A percentile compares a stretch with the other conserved stretches of the same genome.
These are phyloP conservation scores for Apogon hyalosoma DNA, from an alignment of 2,797 vertebrate genomes.

Conservation along the genomic window DNA sequence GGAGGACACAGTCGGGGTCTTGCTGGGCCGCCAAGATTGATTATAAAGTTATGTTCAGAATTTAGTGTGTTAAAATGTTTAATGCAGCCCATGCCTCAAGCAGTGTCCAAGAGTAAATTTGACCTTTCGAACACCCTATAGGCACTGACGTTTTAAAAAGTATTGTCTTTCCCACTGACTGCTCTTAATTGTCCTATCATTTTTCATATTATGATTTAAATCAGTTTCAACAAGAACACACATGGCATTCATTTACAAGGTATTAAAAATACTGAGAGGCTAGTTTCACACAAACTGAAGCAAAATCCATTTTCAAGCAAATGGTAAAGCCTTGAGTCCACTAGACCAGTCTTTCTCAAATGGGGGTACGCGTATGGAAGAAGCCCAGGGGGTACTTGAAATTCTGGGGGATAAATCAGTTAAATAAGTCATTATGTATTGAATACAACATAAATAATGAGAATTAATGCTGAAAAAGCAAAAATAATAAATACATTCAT, in stretches of 20 bases:
- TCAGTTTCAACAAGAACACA: constrained; percentile 2
- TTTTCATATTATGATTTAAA: constrained; percentile 2
- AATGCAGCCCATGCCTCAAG: background rate
- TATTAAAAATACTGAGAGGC: background rate
- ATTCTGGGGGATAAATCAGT: too few species aligned
- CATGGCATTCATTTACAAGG: background rate
- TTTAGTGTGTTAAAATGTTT: constrained; percentile 21
- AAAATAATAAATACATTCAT: too few species aligned
- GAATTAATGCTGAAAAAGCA: too few species aligned
- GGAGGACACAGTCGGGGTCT: background rate
- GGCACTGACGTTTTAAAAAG: constrained; percentile 19
- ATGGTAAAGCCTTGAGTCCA: too few species aligned
- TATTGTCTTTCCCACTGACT: background rate
- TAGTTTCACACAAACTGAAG: background rate
- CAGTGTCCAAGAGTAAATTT: background rate
- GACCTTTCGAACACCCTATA: constrained; percentile 3
- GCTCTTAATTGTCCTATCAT: background rate
- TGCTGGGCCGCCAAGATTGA: background rate
- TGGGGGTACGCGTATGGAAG: too few species aligned
- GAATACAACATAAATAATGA: too few species aligned
- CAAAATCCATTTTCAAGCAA: background rate
- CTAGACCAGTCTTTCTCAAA: too few species aligned
- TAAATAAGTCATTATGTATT: too few species aligned
- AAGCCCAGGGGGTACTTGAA: too few species aligned
- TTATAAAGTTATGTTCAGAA: constrained; percentile 21